These are phyloP conservation scores for Bathynomus jamesi DNA, from an alignment of 1,140 invertebrate species.

Conservation along the genomic window DNA sequence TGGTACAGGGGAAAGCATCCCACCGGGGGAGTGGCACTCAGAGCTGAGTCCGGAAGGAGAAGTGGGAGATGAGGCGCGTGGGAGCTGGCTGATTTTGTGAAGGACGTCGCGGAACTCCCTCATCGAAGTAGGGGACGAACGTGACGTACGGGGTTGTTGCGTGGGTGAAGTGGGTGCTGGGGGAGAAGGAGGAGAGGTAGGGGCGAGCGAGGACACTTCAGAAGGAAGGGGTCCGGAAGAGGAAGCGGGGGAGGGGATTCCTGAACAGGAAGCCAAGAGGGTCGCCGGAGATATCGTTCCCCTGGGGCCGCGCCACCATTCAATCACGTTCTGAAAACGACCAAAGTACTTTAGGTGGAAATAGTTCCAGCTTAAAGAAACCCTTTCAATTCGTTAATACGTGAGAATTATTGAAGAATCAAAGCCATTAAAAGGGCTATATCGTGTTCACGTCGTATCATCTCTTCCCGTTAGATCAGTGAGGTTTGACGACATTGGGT, in stretches of 20 bases:
- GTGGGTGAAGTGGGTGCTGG: slow-evolving; percentile 25
- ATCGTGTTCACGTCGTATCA: no score
- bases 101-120: slow-evolving; percentile 18
- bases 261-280: background rate
- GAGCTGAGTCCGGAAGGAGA: background rate
- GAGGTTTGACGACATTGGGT: no score
- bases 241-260: slow-evolving; percentile 13
- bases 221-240: slow-evolving; percentile 21
- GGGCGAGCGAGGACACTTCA: slow-evolving; percentile 20
- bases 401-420: no score
- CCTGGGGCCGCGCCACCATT: background rate
- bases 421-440: no score
- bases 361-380: no score
- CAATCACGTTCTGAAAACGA: background rate
- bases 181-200: slow-evolving; percentile 24
- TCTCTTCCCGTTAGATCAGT: no score
- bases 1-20: background rate
- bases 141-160: background rate
- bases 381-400: no score
- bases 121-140: slow-evolving; percentile 3
- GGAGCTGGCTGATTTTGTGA: slow-evolving; percentile 27
- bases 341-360: no score
- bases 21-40: background rate
- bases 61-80: slow-evolving; percentile 11
- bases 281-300: background rate